phyloP scores from a whole-genome alignment of 1,140 invertebrate genomes.

The Zaprionus inermis region DNA sequence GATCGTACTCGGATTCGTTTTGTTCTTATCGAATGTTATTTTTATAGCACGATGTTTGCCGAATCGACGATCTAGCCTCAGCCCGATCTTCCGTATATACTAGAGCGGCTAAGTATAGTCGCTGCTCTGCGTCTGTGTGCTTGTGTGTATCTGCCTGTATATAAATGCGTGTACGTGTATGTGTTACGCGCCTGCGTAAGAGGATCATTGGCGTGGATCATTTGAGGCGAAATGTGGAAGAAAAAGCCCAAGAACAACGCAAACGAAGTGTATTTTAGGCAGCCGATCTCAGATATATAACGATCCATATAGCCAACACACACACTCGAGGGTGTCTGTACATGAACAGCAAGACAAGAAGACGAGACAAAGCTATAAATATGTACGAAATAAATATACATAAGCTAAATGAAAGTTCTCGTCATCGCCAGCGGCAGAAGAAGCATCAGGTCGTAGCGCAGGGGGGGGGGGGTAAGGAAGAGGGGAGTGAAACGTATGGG shows the following conservation, averaged over 20 bases:
- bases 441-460: slow-evolving; percentile 4
- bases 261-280: slow-evolving; percentile 50
- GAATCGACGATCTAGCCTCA: slow-evolving; percentile 58
- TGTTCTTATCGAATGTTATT: slow-evolving; percentile 55
- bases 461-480: not conserved
- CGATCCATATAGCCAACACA: slow-evolving; percentile 27
- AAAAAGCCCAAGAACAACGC: slow-evolving; percentile 37
- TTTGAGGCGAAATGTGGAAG: slow-evolving; percentile 46
- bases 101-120: slow-evolving; percentile 71
- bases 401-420: slow-evolving; percentile 70
- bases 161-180: slow-evolving; percentile 18
- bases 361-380: slow-evolving; percentile 80
- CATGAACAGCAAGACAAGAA: slow-evolving; percentile 65
- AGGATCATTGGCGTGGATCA: slow-evolving; percentile 52
- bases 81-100: slow-evolving; percentile 68
- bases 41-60: slow-evolving; percentile 60
- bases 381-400: slow-evolving; percentile 56
- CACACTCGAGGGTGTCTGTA: slow-evolving; percentile 15
- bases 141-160: slow-evolving; percentile 8
- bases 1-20: slow-evolving; percentile 39
- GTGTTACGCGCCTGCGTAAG: slow-evolving; percentile 65
- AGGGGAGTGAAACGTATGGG: not conserved
- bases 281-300: slow-evolving; percentile 54
- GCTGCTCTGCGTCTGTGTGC: slow-evolving; percentile 21
- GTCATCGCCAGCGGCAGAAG: slow-evolving; percentile 6